phyloP scores from a whole-genome alignment of 1,140 invertebrate species.

The Scaptomyza montana region DNA sequence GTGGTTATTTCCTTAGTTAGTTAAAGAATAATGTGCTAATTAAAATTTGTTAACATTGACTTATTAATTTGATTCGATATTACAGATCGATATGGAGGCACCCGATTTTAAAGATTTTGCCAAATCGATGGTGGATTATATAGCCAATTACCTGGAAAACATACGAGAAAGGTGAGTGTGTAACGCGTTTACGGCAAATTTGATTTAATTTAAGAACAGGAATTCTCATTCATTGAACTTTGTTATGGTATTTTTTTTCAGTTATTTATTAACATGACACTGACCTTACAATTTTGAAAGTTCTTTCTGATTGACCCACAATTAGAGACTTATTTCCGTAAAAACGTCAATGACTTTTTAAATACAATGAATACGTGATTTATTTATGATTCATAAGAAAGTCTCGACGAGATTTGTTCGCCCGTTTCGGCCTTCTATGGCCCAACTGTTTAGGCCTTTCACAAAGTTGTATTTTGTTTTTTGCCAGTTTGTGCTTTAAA shows the following conservation, averaged over 20 bases:
- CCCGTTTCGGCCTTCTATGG: slow-evolving; percentile 50
- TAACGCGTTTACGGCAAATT: slow-evolving; percentile 25
- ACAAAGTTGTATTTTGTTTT: slow-evolving; percentile 21
- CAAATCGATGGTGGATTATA: slow-evolving; percentile 91
- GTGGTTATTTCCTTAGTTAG: slow-evolving; percentile 28
- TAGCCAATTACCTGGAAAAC: slow-evolving; percentile 92
- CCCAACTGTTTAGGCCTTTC: slow-evolving; percentile 32
- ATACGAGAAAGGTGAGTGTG: slow-evolving; percentile 88
- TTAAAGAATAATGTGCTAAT: background rate
- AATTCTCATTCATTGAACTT: background rate
- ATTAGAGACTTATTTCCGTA: slow-evolving; percentile 34
- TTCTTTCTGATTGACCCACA: slow-evolving; percentile 61
- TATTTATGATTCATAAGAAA: slow-evolving; percentile 52
- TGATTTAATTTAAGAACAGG: slow-evolving; percentile 50
- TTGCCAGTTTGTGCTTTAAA: slow-evolving; percentile 15
- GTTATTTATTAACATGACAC: slow-evolving; percentile 36
- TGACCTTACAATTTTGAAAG: slow-evolving; percentile 72
- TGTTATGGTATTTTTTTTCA: slow-evolving; percentile 27
- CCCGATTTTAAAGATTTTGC: slow-evolving; percentile 91
- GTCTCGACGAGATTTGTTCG: slow-evolving; percentile 33
- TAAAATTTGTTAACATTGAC: slow-evolving; percentile 6
- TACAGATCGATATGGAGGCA: slow-evolving; percentile 88
- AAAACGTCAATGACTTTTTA: slow-evolving; percentile 55
- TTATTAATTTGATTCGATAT: slow-evolving; percentile 19
- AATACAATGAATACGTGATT: slow-evolving; percentile 9